Evolutionary conservation across 1,140 invertebrate species (phyloP).

Genomic region (Neuroterus valhalla): DNA sequence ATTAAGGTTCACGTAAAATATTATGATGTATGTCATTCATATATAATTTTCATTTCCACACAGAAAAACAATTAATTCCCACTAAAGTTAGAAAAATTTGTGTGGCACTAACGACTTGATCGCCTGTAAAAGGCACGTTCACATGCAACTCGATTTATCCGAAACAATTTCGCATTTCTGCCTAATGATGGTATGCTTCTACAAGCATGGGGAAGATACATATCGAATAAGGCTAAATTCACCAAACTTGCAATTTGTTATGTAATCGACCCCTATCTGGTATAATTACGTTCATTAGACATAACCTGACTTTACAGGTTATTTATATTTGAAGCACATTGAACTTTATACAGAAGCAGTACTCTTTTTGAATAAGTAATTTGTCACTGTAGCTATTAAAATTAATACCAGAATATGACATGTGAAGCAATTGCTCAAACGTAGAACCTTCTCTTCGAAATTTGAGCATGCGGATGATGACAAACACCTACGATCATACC

Average conservation of each 20-base stretch:
- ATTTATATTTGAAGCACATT: too few relatives aligned
- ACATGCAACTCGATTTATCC: slow-evolving; percentile 30
- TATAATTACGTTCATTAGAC: background rate
- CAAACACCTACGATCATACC: too few relatives aligned
- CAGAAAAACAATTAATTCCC: background rate
- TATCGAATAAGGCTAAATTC: background rate
- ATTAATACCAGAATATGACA: too few relatives aligned
- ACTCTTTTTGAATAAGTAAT: too few relatives aligned
- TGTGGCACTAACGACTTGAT: slow-evolving; percentile 31
- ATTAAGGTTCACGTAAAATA: too few relatives aligned
- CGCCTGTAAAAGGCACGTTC: slow-evolving; percentile 26
- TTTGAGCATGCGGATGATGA: too few relatives aligned
- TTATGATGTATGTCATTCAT: too few relatives aligned
- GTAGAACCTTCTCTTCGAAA: too few relatives aligned
- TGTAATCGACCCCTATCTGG: background rate
- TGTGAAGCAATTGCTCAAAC: too few relatives aligned
- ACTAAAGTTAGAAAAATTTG: background rate
- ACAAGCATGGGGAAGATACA: background rate
- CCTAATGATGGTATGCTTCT: background rate
- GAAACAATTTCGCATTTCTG: slow-evolving; percentile 17
- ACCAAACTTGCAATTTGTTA: background rate
- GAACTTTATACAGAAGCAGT: too few relatives aligned
- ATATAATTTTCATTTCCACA: too few relatives aligned
- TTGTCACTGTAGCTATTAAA: too few relatives aligned
- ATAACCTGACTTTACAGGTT: background rate